A percentile compares a stretch with the other conserved stretches of the same genome.
Evolutionary conservation across 23 tunicate species (phyloP).

Genomic region (Diplosoma virens): DNA sequence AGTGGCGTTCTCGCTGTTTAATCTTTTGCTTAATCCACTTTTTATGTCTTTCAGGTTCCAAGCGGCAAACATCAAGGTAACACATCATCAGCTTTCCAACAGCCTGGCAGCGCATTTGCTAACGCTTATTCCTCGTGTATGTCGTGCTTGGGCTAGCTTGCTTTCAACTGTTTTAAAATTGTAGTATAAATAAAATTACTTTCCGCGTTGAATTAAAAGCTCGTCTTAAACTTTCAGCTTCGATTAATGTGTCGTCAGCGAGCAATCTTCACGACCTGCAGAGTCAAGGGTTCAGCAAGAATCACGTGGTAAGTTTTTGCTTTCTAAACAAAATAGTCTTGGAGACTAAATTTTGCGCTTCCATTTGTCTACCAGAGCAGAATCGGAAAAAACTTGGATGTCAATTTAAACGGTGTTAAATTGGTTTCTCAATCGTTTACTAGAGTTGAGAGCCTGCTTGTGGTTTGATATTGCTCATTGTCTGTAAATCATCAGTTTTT

Average conservation of each 20-base stretch:
- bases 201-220: too few species aligned
- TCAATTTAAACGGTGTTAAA: too few species aligned
- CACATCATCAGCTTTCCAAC: slow-evolving; percentile 76
- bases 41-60: slow-evolving; percentile 46
- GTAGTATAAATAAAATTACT: not conserved
- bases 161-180: not conserved
- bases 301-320: slow-evolving; percentile 51
- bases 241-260: slow-evolving; percentile 69
- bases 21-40: not conserved
- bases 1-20: not conserved
- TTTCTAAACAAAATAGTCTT: too few species aligned
- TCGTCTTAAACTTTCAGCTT: slow-evolving; percentile 58
- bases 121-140: slow-evolving; percentile 68
- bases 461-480: too few species aligned
- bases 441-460: too few species aligned
- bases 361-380: too few species aligned
- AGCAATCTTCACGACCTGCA: slow-evolving; percentile 67
- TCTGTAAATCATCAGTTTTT: too few species aligned
- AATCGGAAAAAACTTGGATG: too few species aligned
- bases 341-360: too few species aligned
- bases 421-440: too few species aligned
- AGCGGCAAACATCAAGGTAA: slow-evolving; percentile 74
- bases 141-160: not conserved
- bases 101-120: slow-evolving; percentile 66
- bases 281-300: slow-evolving; percentile 57